phyloP scores from a whole-genome alignment of 2,888 invertebrate genomes.

The Gandaritis pyraliata region DNA sequence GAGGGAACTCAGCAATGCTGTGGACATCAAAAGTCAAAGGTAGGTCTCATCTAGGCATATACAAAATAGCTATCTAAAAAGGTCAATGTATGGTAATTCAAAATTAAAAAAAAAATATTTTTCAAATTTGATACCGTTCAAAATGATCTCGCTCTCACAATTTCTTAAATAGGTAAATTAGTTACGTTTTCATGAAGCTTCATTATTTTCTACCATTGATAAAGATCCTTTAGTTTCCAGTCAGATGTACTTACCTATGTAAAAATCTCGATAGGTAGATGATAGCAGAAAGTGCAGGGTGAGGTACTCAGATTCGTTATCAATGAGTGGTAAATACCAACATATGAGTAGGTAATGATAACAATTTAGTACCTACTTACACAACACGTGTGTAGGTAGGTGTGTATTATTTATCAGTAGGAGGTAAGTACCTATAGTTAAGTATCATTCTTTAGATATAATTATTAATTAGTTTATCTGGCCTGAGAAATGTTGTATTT shows the following conservation, averaged over 20 bases:
- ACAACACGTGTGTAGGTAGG: conserved; percentile 1
- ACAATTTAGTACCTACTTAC: neutral
- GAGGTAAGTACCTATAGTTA: no score
- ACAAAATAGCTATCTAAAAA: neutral
- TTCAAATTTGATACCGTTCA: no score
- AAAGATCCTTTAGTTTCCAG: neutral
- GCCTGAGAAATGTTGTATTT: no score
- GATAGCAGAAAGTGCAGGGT: neutral
- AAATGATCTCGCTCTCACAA: conserved; percentile 1
- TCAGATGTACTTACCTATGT: no score
- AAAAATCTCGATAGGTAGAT: neutral
- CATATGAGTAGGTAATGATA: neutral
- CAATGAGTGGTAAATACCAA: neutral
- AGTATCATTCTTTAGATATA: no score
- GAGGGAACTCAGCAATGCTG: no score
- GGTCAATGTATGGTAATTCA: neutral
- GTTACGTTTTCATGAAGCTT: neutral
- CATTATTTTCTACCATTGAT: neutral
- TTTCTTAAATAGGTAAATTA: neutral
- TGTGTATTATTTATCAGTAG: neutral
- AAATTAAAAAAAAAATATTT: no score
- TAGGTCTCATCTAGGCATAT: no score
- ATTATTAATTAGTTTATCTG: no score
- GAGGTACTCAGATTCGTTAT: neutral
- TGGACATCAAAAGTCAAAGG: no score